Percentiles rank a stretch among this genome's conserved stretches.
Conservation (phyloP, 2,797 vertebrate species). For the Sebastiscus tertius region DNA sequence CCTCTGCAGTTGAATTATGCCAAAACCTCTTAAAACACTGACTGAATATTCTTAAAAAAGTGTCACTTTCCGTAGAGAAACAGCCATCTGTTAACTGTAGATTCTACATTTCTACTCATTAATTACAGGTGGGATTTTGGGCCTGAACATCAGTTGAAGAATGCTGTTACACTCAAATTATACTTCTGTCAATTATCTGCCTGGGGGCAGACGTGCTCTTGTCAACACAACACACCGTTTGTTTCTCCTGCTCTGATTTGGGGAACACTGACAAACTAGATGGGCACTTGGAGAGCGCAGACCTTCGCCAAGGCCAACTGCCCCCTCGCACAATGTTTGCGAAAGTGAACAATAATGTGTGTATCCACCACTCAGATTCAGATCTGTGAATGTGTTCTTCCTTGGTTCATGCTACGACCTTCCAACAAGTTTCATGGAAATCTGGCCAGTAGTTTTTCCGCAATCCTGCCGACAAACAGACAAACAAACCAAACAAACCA, state of each 20-base stretch:
- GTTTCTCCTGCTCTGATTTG: slow-evolving; percentile 34
- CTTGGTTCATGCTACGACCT: not conserved
- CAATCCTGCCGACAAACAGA: not conserved
- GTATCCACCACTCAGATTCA: not conserved
- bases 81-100: slow-evolving; percentile 53
- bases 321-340: not conserved
- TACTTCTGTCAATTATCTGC: slow-evolving; percentile 52
- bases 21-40: slow-evolving; percentile 39
- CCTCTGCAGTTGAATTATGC: slow-evolving; percentile 39
- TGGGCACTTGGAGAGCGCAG: not conserved
- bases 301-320: not conserved
- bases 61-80: slow-evolving; percentile 44
- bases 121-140: slow-evolving; percentile 59
- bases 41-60: slow-evolving; percentile 30
- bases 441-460: not conserved
- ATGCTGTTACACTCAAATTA: slow-evolving; percentile 49
- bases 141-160: slow-evolving; percentile 58
- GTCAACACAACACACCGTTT: slow-evolving; percentile 31
- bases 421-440: not conserved
- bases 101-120: slow-evolving; percentile 50
- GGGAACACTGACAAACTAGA: slow-evolving; percentile 1
- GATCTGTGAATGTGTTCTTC: too few relatives aligned
- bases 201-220: slow-evolving; percentile 36
- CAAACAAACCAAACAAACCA: too few relatives aligned
- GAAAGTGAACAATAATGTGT: not conserved